Evolutionary conservation across 1,140 invertebrate genomes (phyloP), one percentile per base, ranked within the genome.

Genomic region (Heliconius eleuchia): DNA sequence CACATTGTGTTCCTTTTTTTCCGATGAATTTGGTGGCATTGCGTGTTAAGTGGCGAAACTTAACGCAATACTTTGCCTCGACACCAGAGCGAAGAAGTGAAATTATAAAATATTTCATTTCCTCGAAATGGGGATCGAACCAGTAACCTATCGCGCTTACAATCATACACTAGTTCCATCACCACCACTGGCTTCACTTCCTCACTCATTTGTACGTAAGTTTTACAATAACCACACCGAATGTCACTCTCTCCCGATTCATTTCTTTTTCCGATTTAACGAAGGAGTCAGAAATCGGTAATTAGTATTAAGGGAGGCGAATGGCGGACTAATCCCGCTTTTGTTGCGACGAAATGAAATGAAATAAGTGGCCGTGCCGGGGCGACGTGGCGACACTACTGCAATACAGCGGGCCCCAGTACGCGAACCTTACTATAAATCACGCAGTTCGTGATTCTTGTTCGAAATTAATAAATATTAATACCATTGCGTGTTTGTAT

Each of bases 401-500:
- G 88, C 85, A 88, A 87, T 88, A 90, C 85, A 88, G 89, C 88
- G 86, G 84, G 85, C 82, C 80, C 79, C 57, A 83, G 76, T 82
- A 85, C 80, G 81, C 82, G 79, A 79, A 78, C 82, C 76, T 57
- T 18, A 76, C 79, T 78, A 89, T 92, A 91, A 92, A 93, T 93
- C 87, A 91, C 80, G 85, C 72, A 87, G 86, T 80, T 88, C 84
- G 85, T 83, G 83, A 89, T 89, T 86, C 88, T 87, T 91, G 86
- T 88, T 86, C 73, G 80, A 82, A 86, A 90, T 89, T 87, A 86
- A 87, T 88, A 89, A 88, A 83, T 86, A 85, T 34, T 83, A 82
- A 66, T 66, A 16, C 13, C 0, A 5, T 27, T 66, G 18, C 3
- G 42, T 46, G 16, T 46, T 46, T 46, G 18, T 52, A 52, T 52